Conservation (phyloP, 2,888 invertebrate species). For the Saturnia japonica region DNA sequence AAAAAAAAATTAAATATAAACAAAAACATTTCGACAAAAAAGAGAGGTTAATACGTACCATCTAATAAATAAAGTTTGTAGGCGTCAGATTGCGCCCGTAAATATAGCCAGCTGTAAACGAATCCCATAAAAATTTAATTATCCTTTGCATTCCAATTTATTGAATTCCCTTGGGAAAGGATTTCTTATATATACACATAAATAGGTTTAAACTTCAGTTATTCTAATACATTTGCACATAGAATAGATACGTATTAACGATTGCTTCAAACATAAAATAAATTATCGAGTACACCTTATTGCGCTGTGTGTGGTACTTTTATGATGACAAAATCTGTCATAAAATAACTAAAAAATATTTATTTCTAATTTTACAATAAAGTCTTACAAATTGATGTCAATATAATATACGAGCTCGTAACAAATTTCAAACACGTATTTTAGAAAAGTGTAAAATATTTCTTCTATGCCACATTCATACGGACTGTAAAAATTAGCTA, state of each 20-base stretch:
- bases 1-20: conserved; percentile 27
- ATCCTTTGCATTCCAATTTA: conserved; percentile 62
- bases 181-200: conserved; percentile 15
- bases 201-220: not conserved
- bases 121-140: conserved; percentile 67
- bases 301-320: not conserved
- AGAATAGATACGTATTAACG: no score
- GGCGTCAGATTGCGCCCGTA: conserved; percentile 57
- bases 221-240: not conserved
- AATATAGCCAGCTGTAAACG: conserved; percentile 58
- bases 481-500: not conserved
- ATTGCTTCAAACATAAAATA: not conserved
- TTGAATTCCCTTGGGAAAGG: conserved; percentile 53
- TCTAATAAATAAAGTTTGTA: conserved; percentile 56
- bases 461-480: not conserved
- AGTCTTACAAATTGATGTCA: not conserved
- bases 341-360: not conserved
- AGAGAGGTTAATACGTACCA: conserved; percentile 33
- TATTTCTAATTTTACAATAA: not conserved
- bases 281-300: not conserved
- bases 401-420: not conserved
- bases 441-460: not conserved
- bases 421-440: not conserved
- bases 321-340: not conserved
- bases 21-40: not conserved